Evolutionary conservation across 2,888 invertebrate genomes (phyloP).

Genomic region (Caenorhabditis sp.): DNA sequence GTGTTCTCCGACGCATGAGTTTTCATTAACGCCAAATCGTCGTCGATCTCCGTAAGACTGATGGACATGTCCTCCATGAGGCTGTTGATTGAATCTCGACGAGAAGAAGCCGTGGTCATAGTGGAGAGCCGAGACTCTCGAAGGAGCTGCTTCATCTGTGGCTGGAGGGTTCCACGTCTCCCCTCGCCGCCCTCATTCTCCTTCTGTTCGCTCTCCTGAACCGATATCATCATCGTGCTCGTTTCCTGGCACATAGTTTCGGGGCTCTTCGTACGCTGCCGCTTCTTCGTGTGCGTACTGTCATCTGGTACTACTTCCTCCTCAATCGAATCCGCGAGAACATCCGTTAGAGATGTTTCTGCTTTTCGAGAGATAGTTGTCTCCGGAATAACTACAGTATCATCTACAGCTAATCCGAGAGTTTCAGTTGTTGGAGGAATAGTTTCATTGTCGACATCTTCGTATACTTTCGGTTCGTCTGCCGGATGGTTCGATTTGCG

Average conservation of each 20-base stretch:
- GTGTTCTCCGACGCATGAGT: neutral
- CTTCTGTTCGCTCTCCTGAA: conserved; percentile 5
- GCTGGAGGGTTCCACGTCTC: conserved; percentile 41
- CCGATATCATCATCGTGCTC: conserved; percentile 19
- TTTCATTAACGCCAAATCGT: neutral
- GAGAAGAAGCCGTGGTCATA: conserved; percentile 31
- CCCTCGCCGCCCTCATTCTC: neutral
- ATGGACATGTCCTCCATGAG: conserved; percentile 47
- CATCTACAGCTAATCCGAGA: too few species aligned
- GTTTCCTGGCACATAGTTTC: conserved; percentile 35
- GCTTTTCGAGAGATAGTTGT: conserved; percentile 20
- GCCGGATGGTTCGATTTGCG: too few species aligned
- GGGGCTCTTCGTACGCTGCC: conserved; percentile 41
- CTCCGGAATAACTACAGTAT: neutral
- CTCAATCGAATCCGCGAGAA: conserved; percentile 15
- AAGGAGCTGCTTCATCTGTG: conserved; percentile 45
- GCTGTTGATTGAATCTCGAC: conserved; percentile 45
- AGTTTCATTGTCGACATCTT: too few species aligned
- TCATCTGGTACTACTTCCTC: neutral
- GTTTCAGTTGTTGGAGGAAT: too few species aligned
- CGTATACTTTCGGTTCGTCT: too few species aligned
- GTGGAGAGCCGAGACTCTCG: conserved; percentile 39
- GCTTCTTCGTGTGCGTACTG: conserved; percentile 33
- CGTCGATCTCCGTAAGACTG: neutral
- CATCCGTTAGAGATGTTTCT: conserved; percentile 31